phyloP scores from a whole-genome alignment of 2,113 vertebrate genomes.

The Sylvietta virens region DNA sequence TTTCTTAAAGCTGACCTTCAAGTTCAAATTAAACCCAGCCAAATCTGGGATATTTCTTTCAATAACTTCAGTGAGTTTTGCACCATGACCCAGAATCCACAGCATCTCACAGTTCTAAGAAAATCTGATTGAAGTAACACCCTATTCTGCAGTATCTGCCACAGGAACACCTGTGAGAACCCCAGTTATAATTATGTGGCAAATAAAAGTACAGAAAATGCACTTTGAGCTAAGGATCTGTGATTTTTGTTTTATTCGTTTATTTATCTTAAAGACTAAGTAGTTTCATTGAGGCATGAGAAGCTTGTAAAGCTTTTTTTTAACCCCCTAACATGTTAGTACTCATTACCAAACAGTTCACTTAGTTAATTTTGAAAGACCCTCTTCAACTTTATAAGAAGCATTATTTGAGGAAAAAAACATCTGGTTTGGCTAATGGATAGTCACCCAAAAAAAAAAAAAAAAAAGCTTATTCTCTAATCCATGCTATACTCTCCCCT shows the following conservation, averaged over 20 bases:
- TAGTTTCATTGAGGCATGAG: not conserved
- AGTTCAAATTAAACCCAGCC: not conserved
- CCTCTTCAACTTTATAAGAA: not conserved
- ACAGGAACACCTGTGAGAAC: not conserved
- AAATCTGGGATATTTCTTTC: not conserved
- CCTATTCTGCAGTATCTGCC: not conserved
- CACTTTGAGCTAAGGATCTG: not conserved
- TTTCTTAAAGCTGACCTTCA: not conserved
- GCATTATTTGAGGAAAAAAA: not conserved
- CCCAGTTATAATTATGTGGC: not conserved
- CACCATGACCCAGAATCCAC: not conserved
- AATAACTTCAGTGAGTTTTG: not conserved
- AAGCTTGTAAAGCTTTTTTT: not conserved
- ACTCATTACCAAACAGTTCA: not conserved
- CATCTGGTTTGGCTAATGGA: not conserved
- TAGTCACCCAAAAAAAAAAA: not conserved
- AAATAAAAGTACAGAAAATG: not conserved
- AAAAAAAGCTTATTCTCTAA: not conserved
- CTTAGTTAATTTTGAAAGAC: not conserved
- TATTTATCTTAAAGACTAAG: not conserved
- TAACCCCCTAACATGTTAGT: not conserved
- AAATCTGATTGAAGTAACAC: not conserved
- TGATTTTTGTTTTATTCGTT: not conserved
- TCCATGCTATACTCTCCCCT: not conserved
- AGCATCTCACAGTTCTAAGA: not conserved